Evolutionary conservation across 1,140 invertebrate genomes (phyloP), one percentile per base, ranked within the genome.

Genomic region (Heliconius eleuchia): DNA sequence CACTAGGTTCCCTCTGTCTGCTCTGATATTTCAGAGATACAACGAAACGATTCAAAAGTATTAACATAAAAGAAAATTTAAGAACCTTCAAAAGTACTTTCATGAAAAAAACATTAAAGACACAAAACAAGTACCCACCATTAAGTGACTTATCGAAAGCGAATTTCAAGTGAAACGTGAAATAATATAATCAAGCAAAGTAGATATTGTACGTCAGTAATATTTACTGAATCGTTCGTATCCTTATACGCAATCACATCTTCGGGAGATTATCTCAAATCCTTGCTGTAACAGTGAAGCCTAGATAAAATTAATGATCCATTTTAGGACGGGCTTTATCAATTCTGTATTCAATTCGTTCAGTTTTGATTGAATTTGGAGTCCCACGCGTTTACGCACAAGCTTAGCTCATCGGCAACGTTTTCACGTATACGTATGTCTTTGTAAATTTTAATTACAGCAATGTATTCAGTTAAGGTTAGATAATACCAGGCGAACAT

Each of bases 361-460:
- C 13, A 72, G 77, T 81, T 66, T 75, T 83, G 83, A 84, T 84
- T 84, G 82, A 83, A 80, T 83, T 83, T 77, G 76, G 78, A 76
- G 55, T 82, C 81, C 80, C 81, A 84, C 79, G 79, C 81, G 78
- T 80, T 81, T 80, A 77, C 77, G 74, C 82, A 84, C 82, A 72
- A 79, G 52, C 80, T 23, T 34, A 76, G 57, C 42, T 79, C 82
- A 82, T 83, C 82, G 73, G 83, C 83, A 86, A 84, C 85, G 86
- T 80, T 85, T 84, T 70, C 85, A 85, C 85, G 82, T 85, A 86
- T 82, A 79, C 85, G 81, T 85, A 85, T 82, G 80, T 81, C 80
- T 83, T 84, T 84, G 84, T 82, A 80, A 81, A 84, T 83, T 86
- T 85, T 85, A 85, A 86, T 87, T 83, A 87, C 82, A 83, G 11